These are phyloP conservation scores for Tridacna gigas DNA, from an alignment of 2,888 invertebrate genomes.

Conservation along the genomic window DNA sequence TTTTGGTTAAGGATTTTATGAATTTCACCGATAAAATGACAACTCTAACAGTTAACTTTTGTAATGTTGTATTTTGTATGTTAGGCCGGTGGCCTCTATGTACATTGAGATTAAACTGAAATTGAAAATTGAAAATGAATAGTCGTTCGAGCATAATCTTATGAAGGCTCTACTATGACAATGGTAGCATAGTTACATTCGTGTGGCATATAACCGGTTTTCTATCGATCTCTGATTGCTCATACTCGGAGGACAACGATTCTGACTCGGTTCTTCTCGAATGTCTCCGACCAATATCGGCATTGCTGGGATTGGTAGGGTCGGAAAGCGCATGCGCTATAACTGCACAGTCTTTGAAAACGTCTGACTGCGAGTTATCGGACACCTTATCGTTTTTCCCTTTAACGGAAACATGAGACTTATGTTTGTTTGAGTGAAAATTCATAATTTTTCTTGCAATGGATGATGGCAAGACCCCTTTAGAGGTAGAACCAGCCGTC, in stretches of 20 bases:
- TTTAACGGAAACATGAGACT: not conserved
- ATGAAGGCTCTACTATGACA: not conserved
- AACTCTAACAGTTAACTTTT: too few relatives aligned
- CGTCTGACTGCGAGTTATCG: constrained; percentile 6
- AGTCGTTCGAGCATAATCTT: not conserved
- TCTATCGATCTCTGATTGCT: not conserved
- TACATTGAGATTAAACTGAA: too few relatives aligned
- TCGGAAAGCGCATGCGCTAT: constrained; percentile 28
- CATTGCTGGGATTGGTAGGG: not conserved
- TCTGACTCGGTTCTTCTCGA: constrained; percentile 15
- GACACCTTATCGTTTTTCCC: not conserved
- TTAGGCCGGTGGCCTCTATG: too few relatives aligned
- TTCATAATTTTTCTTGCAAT: not conserved
- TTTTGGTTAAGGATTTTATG: too few relatives aligned
- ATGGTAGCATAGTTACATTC: constrained; percentile 3
- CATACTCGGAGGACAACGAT: constrained; percentile 7
- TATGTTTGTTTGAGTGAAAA: not conserved
- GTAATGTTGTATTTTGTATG: too few relatives aligned
- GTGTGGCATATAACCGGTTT: constrained; percentile 8
- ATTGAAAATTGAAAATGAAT: too few relatives aligned
- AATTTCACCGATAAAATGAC: too few relatives aligned
- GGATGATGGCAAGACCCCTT: constrained; percentile 5
- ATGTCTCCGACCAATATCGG: not conserved
- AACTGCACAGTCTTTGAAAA: constrained; percentile 32
- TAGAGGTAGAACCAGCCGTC: constrained; percentile 42